Evolutionary conservation across 2,113 vertebrate genomes (phyloP).

Genomic region (Lutjanus erythropterus): DNA sequence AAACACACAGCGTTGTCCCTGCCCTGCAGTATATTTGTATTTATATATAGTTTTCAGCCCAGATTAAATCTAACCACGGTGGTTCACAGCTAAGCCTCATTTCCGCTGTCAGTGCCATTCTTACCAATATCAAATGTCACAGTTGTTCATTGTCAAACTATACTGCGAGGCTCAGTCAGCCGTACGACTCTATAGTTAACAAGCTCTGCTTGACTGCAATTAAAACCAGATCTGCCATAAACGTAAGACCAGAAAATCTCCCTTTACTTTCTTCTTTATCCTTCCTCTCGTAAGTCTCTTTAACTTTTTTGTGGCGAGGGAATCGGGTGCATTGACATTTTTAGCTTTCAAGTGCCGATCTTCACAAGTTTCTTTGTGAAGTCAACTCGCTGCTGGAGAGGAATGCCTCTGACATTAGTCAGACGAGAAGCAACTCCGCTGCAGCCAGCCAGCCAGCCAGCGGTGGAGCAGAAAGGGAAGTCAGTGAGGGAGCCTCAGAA

Average conservation of each 20-base stretch:
- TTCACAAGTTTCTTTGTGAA: constrained; percentile 56
- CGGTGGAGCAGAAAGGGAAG: constrained; percentile 36
- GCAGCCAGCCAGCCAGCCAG: constrained; percentile 40
- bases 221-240: constrained; percentile 52
- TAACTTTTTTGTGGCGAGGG: constrained; percentile 15
- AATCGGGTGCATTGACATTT: constrained; percentile 38
- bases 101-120: constrained; percentile 16
- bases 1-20: constrained; percentile 51
- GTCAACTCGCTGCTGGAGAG: constrained; percentile 38
- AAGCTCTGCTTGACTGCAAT: constrained; percentile 32
- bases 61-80: constrained; percentile 44
- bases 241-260: constrained; percentile 19
- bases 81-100: constrained; percentile 42
- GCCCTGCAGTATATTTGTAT: constrained; percentile 59
- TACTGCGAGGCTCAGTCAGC: constrained; percentile 4
- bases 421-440: constrained; percentile 32
- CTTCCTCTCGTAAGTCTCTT: constrained; percentile 8
- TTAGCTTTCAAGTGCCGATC: constrained; percentile 39
- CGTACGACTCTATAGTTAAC: constrained; percentile 11
- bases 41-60: constrained; percentile 51
- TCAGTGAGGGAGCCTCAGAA: constrained; percentile 58
- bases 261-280: constrained; percentile 7
- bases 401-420: constrained; percentile 75
- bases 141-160: constrained; percentile 9
- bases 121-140: constrained; percentile 39